Base-by-base conservation (phyloP, 2,113 vertebrate species). In the Tonatia bakeri region DNA sequence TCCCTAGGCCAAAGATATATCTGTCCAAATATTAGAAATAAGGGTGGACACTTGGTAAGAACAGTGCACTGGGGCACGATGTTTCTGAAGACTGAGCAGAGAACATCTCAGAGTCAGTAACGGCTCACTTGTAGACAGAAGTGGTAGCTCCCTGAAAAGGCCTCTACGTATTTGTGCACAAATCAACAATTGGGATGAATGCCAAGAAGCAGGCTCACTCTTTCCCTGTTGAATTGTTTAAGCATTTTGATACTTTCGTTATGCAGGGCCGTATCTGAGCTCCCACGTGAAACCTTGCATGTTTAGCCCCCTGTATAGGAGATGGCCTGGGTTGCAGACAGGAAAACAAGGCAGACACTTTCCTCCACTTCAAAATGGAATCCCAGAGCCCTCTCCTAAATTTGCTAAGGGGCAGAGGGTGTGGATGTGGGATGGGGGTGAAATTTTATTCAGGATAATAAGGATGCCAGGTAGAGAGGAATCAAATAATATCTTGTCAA, bases 91-190 rank as follows among this genome's bases (percentile, higher is more conserved):
- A 87, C 59, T 7, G 36, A 81, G 61, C 77, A 77, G 92, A 85
- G 73, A 73, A 69, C 61, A 64, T 80, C 36, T 79, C 82, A 7
- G 85, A 72, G 77, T 70, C 87, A 79, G 84, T 94, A 90, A 50
- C 3, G 14, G 64, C 28, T 90, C 84, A 61, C 84, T 54, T n/a
- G 1, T 24, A n/a, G 76, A 67, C 94, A 70, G 95, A 50, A 80
- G 81, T 40, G 93, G 94, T 26, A 69, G 69, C 83, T 93, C 89
- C 92, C 95, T 65, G 82, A 94, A 95, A 92, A 95, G 85, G 24
- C 26, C 14, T 22, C 92, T 54, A 19, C 3, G 1, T 79, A 89
- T 94, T 7, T 85, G 81, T 31, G 69, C 61, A 67, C 90, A 95
- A 92, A 89, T 83, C 56, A 14, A 87, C 77, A 70, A 28, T n/a